Conservation (phyloP, 2,888 invertebrate species). For the Cryptops parisi region DNA sequence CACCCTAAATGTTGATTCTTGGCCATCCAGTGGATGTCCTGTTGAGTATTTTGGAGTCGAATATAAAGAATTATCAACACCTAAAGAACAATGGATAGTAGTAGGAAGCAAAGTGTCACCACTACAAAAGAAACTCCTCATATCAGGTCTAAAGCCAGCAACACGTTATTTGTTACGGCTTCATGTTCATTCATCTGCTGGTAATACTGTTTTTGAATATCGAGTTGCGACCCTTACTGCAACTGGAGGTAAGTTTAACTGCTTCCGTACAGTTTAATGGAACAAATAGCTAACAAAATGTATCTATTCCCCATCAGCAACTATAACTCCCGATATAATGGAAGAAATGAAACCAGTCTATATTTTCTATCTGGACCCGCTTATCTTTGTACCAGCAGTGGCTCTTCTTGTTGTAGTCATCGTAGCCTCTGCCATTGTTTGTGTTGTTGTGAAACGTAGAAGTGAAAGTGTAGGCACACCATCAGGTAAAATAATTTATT, state of each 20-base stretch:
- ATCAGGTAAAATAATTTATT: too few species aligned
- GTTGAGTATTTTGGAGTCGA: constrained; percentile 6
- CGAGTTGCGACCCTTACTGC: constrained; percentile 6
- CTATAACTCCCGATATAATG: constrained; percentile 4
- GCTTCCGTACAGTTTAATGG: too few species aligned
- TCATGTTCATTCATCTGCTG: not conserved
- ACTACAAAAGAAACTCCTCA: constrained; percentile 4
- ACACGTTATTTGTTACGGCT: constrained; percentile 8
- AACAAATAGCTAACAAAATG: too few species aligned
- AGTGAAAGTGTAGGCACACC: constrained; percentile 6
- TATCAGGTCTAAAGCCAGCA: constrained; percentile 6
- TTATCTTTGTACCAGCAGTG: too few species aligned
- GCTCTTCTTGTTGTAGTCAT: constrained; percentile 5
- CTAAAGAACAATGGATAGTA: constrained; percentile 3
- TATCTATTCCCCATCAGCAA: too few species aligned
- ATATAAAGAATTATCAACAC: not conserved
- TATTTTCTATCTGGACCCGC: constrained; percentile 7
- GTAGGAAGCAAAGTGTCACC: constrained; percentile 5
- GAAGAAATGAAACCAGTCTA: constrained; percentile 3
- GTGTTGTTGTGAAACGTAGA: constrained; percentile 8
- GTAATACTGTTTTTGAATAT: not conserved
- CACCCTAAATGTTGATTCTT: constrained; percentile 15
- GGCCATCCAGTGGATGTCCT: constrained; percentile 11
- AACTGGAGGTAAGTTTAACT: constrained; percentile 5
- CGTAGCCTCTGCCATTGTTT: too few species aligned